Evolutionary conservation across 2,113 vertebrate species (phyloP), one percentile per base, ranked within the genome.

Genomic region (Gavia stellata): DNA sequence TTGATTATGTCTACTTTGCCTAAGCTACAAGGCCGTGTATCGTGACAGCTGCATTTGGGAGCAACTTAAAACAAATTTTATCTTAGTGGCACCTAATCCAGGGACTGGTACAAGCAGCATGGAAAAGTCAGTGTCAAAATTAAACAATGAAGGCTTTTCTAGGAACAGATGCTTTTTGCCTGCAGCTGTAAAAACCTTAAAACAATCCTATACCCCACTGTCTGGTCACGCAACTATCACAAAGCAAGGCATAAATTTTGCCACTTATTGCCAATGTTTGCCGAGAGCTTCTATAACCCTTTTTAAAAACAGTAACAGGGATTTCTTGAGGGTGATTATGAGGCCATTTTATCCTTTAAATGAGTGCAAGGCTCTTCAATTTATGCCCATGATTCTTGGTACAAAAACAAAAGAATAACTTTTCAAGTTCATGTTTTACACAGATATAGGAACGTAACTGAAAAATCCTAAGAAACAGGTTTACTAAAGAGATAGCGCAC

Each of bases 181-280:
- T 98, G 99, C 99, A 99, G 99, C 99, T 99, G 99, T 99, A 98
- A 98, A 98, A 99, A 98, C 98, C 98, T 98, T 97, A 96, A 98
- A 98, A 98, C 98, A 99, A 99, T 99, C 99, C 99, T 97, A 97
- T 86, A 97, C 98, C 98, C 98, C 97, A 98, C 99, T 98, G 99
- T 99, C 99, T 99, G 98, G 99, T 99, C 99, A 99, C 99, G 99
- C 98, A 99, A 98, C 96, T 96, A 97, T 72, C 96, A 98, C 98
- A 98, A 98, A 98, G 98, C 98, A 96, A 97, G 96, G 98, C 98
- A 98, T 98, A 98, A 98, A 98, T 98, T 98, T 98, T 98, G 97
- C 97, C 98, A 99, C 98, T 99, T 98, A 98, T 98, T 98, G 98
- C 98, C 99, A 99, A 99, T 99, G 99, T 99, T 99, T 99, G 98